A percentile compares a stretch with the other conserved stretches of the same genome.
phyloP scores from a whole-genome alignment of 2,888 invertebrate genomes.

The Andricus curvator region DNA sequence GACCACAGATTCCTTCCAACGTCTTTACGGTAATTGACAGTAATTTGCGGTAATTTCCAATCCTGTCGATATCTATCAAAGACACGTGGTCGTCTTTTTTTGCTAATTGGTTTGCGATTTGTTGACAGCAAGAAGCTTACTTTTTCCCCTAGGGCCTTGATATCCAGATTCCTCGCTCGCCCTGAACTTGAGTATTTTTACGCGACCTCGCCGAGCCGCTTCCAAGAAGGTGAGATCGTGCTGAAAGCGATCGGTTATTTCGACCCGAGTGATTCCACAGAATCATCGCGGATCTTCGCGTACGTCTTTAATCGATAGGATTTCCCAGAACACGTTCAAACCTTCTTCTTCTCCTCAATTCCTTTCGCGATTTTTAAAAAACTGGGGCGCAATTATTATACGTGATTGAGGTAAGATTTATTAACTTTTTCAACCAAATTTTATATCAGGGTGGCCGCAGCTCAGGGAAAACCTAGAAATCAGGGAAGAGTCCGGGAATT shows the following conservation, averaged over 20 bases:
- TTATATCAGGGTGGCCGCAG: no score
- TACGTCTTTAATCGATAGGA: constrained; percentile 10
- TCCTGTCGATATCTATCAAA: constrained; percentile 4
- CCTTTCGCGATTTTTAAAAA: not conserved
- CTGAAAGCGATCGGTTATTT: constrained; percentile 33
- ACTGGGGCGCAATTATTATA: not conserved
- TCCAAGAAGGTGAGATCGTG: constrained; percentile 48
- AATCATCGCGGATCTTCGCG: constrained; percentile 22
- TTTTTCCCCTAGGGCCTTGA: constrained; percentile 49
- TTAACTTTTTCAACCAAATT: no score
- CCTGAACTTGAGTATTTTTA: constrained; percentile 57
- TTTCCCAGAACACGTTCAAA: constrained; percentile 10
- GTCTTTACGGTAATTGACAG: not conserved
- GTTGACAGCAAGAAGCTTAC: constrained; percentile 41
- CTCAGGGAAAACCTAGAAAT: no score
- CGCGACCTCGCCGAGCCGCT: constrained; percentile 52
- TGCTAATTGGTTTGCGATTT: constrained; percentile 30
- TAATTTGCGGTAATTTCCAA: not conserved
- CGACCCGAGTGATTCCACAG: constrained; percentile 26
- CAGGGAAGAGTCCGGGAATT: no score
- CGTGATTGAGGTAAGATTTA: not conserved
- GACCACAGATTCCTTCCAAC: not conserved
- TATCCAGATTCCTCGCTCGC: constrained; percentile 49
- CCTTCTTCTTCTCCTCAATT: not conserved
- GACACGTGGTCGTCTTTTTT: constrained; percentile 1